Evolutionary conservation across 2,113 vertebrate species (phyloP).

Genomic region (Sinosuthora webbiana): DNA sequence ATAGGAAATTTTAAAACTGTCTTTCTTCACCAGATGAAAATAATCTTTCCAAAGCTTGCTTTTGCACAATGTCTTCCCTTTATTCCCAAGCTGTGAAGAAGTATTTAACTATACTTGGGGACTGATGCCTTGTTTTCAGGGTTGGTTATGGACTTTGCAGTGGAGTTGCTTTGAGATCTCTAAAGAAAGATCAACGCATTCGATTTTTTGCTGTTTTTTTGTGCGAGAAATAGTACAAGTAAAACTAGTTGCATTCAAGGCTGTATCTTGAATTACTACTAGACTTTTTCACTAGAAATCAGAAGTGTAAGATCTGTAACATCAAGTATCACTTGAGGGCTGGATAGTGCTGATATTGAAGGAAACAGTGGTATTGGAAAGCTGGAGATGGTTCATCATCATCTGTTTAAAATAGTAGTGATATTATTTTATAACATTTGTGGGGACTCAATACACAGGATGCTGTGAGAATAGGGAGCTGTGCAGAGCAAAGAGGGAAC

Average conservation of each 20-base stretch:
- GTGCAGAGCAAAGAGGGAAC: background rate
- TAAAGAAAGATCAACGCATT: background rate
- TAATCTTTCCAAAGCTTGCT: background rate
- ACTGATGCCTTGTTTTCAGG: background rate
- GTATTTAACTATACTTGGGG: background rate
- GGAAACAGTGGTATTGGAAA: background rate
- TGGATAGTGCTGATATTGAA: background rate
- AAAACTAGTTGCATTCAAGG: background rate
- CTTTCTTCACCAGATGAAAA: background rate
- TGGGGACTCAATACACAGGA: background rate
- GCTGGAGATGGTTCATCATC: background rate
- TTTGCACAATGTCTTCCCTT: background rate
- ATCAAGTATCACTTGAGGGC: background rate
- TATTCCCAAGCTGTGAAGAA: background rate
- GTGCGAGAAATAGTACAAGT: background rate
- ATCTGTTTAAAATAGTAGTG: background rate
- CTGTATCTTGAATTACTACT: background rate
- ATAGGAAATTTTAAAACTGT: background rate
- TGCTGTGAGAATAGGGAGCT: background rate
- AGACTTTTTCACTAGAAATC: background rate
- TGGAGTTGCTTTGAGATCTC: background rate
- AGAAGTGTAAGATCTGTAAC: background rate
- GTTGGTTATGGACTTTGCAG: background rate
- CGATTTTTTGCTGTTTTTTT: background rate
- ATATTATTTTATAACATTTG: background rate